A percentile compares a stretch with the other conserved stretches of the same genome.
phyloP scores from a whole-genome alignment of 2,888 invertebrate genomes.

The Lampropteryx suffumata region DNA sequence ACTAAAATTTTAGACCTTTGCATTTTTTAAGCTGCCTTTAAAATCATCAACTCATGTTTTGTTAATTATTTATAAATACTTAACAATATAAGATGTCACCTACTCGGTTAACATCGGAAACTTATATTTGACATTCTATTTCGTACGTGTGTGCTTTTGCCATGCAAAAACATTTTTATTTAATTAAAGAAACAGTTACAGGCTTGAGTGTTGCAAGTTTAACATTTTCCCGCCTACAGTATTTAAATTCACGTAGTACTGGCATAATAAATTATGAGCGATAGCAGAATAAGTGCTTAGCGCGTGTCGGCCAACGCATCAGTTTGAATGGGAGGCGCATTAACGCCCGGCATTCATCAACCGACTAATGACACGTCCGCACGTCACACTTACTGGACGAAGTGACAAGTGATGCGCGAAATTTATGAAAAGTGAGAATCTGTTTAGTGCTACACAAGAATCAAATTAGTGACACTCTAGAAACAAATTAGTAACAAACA shows the following conservation, averaged over 20 bases:
- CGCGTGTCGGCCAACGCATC: slow-evolving; percentile 69
- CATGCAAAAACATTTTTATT: background rate
- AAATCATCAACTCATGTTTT: too few relatives aligned
- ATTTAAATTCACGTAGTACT: slow-evolving; percentile 51
- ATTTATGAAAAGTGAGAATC: background rate
- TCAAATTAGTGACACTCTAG: too few relatives aligned
- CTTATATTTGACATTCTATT: too few relatives aligned
- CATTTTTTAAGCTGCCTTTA: too few relatives aligned
- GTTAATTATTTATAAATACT: too few relatives aligned
- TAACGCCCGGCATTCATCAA: slow-evolving; percentile 77
- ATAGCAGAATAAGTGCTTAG: slow-evolving; percentile 61
- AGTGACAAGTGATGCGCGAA: slow-evolving; percentile 31
- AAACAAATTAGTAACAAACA: too few relatives aligned
- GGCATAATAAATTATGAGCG: slow-evolving; percentile 46
- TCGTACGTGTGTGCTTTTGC: too few relatives aligned
- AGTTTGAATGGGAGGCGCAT: slow-evolving; percentile 75
- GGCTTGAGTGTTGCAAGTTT: background rate
- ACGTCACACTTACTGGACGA: slow-evolving; percentile 60
- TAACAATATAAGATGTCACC: too few relatives aligned
- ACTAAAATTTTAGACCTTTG: too few relatives aligned
- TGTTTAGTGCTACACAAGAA: too few relatives aligned
- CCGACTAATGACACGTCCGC: slow-evolving; percentile 80
- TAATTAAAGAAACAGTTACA: background rate
- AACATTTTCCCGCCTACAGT: slow-evolving; percentile 20
- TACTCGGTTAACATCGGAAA: too few relatives aligned